Percentiles rank a stretch among this genome's conserved stretches.
phyloP scores from a whole-genome alignment of 2,797 vertebrate species.

The Fistularia commersonii region DNA sequence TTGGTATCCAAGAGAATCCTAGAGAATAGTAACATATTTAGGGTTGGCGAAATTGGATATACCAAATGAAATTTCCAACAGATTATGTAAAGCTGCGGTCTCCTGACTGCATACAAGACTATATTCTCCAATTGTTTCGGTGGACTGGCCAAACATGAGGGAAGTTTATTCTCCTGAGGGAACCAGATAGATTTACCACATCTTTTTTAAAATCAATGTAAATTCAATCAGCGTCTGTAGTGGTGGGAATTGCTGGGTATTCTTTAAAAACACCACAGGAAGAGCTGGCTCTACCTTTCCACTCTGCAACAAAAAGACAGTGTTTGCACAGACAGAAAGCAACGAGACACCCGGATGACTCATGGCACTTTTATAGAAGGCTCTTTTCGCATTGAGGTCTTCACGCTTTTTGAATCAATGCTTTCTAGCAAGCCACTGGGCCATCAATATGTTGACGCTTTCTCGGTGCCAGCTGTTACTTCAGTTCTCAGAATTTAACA shows the following conservation, averaged over 20 bases:
- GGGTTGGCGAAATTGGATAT: no score
- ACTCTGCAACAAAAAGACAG: constrained; percentile 13
- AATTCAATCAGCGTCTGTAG: constrained; percentile 3
- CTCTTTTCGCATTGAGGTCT: constrained; percentile 53
- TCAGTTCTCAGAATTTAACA: constrained; percentile 41
- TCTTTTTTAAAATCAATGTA: constrained; percentile 17
- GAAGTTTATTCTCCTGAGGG: constrained; percentile 1
- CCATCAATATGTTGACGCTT: constrained; percentile 47
- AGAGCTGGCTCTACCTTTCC: not conserved
- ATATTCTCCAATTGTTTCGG: no score
- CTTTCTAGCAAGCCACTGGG: constrained; percentile 27
- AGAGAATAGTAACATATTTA: no score
- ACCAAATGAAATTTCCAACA: no score
- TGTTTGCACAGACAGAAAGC: constrained; percentile 30
- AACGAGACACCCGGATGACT: constrained; percentile 46
- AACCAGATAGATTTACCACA: not conserved
- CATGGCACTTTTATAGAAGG: constrained; percentile 42
- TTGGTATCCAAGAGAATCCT: no score
- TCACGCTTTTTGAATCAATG: constrained; percentile 57
- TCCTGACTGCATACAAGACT: no score
- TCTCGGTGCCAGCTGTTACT: constrained; percentile 40
- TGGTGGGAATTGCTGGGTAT: not conserved
- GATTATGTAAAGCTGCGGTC: no score
- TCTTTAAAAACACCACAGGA: constrained; percentile 9
- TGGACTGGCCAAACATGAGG: not conserved